A percentile compares a stretch with the other conserved stretches of the same genome.
Evolutionary conservation across 2,888 invertebrate genomes (phyloP).

Genomic region (Spilarctia lutea): DNA sequence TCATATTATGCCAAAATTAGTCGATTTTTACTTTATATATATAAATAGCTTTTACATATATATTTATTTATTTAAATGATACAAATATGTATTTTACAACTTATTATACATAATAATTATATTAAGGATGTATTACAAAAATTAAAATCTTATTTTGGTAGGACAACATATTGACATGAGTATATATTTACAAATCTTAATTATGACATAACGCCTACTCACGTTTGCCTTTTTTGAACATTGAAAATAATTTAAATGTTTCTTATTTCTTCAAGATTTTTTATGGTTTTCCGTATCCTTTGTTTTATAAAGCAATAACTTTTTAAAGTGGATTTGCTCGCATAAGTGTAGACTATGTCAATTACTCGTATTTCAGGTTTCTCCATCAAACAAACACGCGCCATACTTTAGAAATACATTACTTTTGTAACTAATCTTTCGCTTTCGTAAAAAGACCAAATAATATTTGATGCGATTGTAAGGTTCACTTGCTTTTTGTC

Average conservation of each 20-base stretch:
- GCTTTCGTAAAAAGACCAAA: too few species aligned
- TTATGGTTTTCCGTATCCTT: neutral
- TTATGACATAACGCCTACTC: slow-evolving; percentile 14
- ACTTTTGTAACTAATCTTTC: too few species aligned
- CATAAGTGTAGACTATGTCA: too few species aligned
- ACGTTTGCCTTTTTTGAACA: neutral
- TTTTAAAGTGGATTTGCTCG: neutral
- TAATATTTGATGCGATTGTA: too few species aligned
- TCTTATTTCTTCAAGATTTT: neutral
- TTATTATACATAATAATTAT: neutral
- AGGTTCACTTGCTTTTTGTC: too few species aligned
- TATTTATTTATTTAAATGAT: too few species aligned
- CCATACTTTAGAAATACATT: too few species aligned
- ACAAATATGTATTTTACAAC: too few species aligned
- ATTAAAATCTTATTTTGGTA: slow-evolving; percentile 30
- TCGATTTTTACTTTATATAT: too few species aligned
- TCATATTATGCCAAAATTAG: too few species aligned
- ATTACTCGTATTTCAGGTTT: neutral
- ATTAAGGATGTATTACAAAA: slow-evolving; percentile 3
- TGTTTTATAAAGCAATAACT: neutral
- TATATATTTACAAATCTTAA: slow-evolving; percentile 15
- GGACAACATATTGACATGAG: slow-evolving; percentile 29
- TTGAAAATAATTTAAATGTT: neutral
- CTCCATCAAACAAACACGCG: too few species aligned
- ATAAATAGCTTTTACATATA: too few species aligned